Base-by-base conservation (phyloP, 2,797 vertebrate genomes). In the Siniperca scherzeri region DNA sequence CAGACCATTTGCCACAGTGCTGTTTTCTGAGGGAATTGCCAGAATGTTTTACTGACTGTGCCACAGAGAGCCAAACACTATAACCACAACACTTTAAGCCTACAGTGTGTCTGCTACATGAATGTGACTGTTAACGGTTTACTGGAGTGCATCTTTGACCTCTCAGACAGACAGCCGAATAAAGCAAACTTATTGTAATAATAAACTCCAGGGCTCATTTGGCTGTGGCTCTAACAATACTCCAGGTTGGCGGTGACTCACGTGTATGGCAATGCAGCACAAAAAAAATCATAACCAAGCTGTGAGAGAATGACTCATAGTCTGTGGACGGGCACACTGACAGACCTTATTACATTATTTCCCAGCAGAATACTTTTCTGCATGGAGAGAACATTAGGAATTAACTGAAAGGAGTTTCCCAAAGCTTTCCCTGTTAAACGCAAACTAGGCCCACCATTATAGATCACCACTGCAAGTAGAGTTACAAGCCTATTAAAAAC, bases 11-110 rank as follows among this genome's bases (percentile, higher is more conserved):
- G 84, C 84, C 84, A 61, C 81, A 64, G 48, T 13, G 10, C 27
- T 88, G 74, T 85, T 91, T 91, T 92, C 83, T 75, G 76, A 84
- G 67, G 85, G 83, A 92, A 92, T 92, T 90, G 79, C 81, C 89
- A 84, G 61, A 83, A 83, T 69, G 67, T 88, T 87, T 85, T 69
- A 82, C 78, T 67, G 77, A 71, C 62, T 69, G 59, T 78, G 84
- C 82, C 65, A 57, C 74, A 77, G 74, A 70, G 12, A 88, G 74
- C 76, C 82, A 88, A 85, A 85, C 67, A 60, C 38, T 57, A 42
- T 8, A 33, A 84, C 82, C 83, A 77, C 79, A 84, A 65, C 46
- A 25, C 25, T 48, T 62, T 16, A 64, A 69, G 36, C 16, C 60
- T 65, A 16, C 65, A 53, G 66, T 16, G 38, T 52, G 38, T 81